Base-by-base conservation (phyloP, 2,113 vertebrate genomes). In the Acanthisitta chloris region DNA sequence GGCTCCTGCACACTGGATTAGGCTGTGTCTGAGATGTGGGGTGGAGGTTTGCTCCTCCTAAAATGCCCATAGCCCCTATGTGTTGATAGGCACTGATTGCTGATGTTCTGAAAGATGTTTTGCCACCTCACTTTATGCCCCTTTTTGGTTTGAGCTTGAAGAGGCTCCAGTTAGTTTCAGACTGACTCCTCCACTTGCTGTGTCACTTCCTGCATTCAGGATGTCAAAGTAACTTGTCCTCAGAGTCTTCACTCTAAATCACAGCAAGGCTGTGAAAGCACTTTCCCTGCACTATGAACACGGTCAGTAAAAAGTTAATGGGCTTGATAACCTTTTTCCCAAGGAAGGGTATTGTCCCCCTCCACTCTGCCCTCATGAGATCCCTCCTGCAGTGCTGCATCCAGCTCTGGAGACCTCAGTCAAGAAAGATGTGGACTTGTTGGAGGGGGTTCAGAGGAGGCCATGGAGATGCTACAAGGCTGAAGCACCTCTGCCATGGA, bases 51-150 rank as follows among this genome's bases (percentile, higher is more conserved):
- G 40, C 36, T 67, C 26, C 61, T 78, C 33, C 46, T 31, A 25
- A 62, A 49, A 8, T 10, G 7, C 31, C 66, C 21, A 5, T 20
- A 78, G 54, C 24, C 40, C n/a, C 0, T 1, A 1, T 8, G 12
- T 4, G 26, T 6, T 4, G 0, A 15, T 2, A 28, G 58, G 17
- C 38, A 45, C 46, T 2, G 14, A 17, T 1, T 46, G 25, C 25
- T 16, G 14, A n/a, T 26, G 66, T 40, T 10, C 67, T 62, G 33
- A 7, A 70, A 49, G 52, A 46, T 54, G n/a, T 14, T 88, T 74
- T 49, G 8, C 21, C 62, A 40, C 18, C 15, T 40, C 3, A 0
- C 19, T 90, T 71, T 29, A 45, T 58, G 23, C 34, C 12, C 18
- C 9, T 19, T 59, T 61, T 33, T 4, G 3, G 10, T 23, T 14